Percentiles rank a stretch among this genome's conserved stretches.
Conservation (phyloP, 2,888 invertebrate species). For the Glaucopsyche alexis region DNA sequence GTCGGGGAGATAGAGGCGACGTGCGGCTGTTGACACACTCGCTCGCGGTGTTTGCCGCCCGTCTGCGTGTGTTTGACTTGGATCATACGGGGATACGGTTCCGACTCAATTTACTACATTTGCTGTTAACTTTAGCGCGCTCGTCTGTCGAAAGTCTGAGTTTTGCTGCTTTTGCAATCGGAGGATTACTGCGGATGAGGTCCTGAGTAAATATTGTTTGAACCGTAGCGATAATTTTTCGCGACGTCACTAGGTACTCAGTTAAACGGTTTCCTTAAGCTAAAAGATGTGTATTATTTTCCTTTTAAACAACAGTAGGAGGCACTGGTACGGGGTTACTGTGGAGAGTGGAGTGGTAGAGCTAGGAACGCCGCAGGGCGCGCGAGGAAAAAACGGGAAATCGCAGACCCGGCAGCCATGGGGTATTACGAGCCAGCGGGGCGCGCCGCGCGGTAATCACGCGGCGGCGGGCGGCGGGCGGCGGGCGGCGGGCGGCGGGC, state of each 20-base stretch:
- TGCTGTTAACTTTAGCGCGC: conserved; percentile 39
- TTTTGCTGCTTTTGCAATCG: conserved; percentile 28
- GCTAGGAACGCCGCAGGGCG: conserved; percentile 36
- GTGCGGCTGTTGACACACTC: not conserved
- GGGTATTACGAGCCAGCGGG: conserved; percentile 40
- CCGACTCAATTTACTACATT: conserved; percentile 48
- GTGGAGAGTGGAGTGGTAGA: not conserved
- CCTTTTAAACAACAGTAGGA: too few relatives aligned
- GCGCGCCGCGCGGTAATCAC: conserved; percentile 11
- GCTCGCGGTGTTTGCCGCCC: conserved; percentile 31
- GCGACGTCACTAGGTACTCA: not conserved
- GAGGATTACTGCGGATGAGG: conserved; percentile 31
- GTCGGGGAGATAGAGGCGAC: conserved; percentile 23
- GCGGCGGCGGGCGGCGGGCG: conserved; percentile 25
- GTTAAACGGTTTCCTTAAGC: not conserved
- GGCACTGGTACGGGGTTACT: not conserved
- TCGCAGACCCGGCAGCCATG: conserved; percentile 35
- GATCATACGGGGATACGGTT: conserved; percentile 39
- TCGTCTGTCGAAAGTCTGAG: conserved; percentile 33
- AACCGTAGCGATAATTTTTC: not conserved
- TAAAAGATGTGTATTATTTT: not conserved
- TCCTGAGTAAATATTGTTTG: conserved; percentile 33
- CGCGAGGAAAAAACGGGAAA: conserved; percentile 39
- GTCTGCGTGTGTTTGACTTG: conserved; percentile 47
- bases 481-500: conserved; percentile 31